These are phyloP conservation scores for Oenanthe oenanthe DNA, from an alignment of 2,113 vertebrate species.

Conservation along the genomic window DNA sequence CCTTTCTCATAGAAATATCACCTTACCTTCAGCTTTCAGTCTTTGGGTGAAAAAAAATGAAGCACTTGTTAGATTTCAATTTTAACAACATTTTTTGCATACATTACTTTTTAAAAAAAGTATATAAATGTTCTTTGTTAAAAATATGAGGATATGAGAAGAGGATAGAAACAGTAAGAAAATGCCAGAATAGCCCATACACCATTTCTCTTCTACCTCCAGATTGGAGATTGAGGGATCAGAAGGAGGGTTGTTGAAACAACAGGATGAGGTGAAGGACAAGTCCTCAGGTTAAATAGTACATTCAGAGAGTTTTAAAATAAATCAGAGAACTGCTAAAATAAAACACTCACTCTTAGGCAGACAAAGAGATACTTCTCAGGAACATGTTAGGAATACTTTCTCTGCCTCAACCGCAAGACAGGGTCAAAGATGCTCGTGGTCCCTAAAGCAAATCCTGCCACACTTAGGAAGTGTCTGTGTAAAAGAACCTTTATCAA, in stretches of 20 bases:
- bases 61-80: background rate
- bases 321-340: background rate
- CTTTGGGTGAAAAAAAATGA: background rate
- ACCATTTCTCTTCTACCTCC: background rate
- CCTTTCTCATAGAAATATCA: background rate
- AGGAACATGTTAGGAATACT: background rate
- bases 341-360: background rate
- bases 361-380: background rate
- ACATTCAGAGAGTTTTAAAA: background rate
- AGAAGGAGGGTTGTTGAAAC: background rate
- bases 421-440: background rate
- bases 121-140: background rate
- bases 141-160: background rate
- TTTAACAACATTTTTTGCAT: background rate
- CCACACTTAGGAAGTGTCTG: background rate
- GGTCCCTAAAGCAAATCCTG: conserved; percentile 9
- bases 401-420: background rate
- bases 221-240: background rate
- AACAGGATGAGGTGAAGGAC: background rate
- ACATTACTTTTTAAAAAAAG: background rate
- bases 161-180: background rate
- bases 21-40: background rate
- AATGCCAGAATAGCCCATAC: background rate
- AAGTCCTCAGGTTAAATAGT: background rate
- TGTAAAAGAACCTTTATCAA: background rate